These are phyloP conservation scores for Morelia viridis DNA, from an alignment of 2,797 vertebrate genomes.

Conservation along the genomic window DNA sequence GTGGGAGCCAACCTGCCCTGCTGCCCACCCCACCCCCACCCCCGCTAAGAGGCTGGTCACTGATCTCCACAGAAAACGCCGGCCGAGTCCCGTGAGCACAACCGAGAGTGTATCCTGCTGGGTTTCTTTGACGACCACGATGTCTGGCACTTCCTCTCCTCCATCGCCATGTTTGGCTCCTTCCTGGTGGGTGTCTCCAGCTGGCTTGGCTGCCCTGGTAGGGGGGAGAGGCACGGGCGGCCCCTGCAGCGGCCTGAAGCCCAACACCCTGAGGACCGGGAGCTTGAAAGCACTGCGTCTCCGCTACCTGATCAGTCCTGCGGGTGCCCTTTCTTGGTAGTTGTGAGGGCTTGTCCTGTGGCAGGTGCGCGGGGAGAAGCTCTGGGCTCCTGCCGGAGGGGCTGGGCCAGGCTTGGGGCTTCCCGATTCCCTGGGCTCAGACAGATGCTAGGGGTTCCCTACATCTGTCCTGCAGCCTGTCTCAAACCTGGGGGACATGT, in stretches of 20 bases:
- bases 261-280: background rate
- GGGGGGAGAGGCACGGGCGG: accelerated
- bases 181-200: constrained; percentile 81
- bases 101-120: constrained; percentile 92
- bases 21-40: background rate
- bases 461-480: background rate
- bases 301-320: background rate
- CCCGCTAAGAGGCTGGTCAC: background rate
- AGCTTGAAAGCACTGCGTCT: background rate
- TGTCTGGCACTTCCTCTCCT: constrained; percentile 98
- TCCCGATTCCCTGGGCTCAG: background rate
- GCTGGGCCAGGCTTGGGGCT: background rate
- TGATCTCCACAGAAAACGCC: constrained; percentile 88
- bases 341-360: background rate
- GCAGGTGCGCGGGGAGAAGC: background rate
- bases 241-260: accelerated
- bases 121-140: constrained; percentile 96
- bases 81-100: constrained; percentile 94
- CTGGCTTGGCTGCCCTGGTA: background rate
- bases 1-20: too few species aligned
- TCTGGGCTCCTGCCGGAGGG: background rate
- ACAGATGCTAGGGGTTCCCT: background rate
- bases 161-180: constrained; percentile 98
- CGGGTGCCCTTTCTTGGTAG: background rate
- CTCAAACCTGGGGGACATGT: background rate